Conservation (phyloP, 2,888 invertebrate genomes). For the Noctua fimbriata region DNA sequence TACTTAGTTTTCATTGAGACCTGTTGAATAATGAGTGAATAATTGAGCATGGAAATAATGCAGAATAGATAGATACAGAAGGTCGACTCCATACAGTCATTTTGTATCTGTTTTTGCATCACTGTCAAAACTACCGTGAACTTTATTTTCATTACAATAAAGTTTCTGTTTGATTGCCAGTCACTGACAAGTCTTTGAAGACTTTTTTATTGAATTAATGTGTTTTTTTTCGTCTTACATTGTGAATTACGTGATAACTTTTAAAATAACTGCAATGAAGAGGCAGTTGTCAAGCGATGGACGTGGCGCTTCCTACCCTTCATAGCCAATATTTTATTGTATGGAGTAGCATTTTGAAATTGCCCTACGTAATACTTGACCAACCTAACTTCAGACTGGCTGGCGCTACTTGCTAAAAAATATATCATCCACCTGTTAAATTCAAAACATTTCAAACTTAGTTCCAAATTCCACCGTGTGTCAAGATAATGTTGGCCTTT, state of each 20-base stretch:
- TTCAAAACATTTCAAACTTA: neutral
- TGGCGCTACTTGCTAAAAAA: neutral
- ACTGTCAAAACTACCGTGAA: too few relatives aligned
- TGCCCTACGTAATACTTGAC: neutral
- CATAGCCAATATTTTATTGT: neutral
- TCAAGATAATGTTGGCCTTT: neutral
- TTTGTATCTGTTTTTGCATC: neutral
- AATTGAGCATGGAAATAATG: slow-evolving; percentile 34
- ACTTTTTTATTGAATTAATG: too few relatives aligned
- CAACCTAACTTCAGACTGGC: neutral
- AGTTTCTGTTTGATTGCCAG: neutral
- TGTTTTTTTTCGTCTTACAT: neutral
- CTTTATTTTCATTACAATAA: too few relatives aligned
- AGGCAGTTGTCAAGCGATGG: neutral
- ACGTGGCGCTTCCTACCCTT: neutral
- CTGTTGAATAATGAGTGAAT: slow-evolving; percentile 58
- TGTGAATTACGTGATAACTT: too few relatives aligned
- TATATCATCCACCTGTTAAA: neutral
- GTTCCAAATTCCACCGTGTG: neutral
- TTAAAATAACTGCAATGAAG: neutral
- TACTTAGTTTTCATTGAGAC: slow-evolving; percentile 52
- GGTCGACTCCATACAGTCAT: neutral
- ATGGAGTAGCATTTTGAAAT: neutral
- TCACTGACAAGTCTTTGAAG: neutral
- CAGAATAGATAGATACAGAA: slow-evolving; percentile 18